Percentiles rank a stretch among this genome's conserved stretches.
These are phyloP conservation scores for Chionodraco myersi DNA, from an alignment of 2,113 vertebrate species.

Conservation along the genomic window DNA sequence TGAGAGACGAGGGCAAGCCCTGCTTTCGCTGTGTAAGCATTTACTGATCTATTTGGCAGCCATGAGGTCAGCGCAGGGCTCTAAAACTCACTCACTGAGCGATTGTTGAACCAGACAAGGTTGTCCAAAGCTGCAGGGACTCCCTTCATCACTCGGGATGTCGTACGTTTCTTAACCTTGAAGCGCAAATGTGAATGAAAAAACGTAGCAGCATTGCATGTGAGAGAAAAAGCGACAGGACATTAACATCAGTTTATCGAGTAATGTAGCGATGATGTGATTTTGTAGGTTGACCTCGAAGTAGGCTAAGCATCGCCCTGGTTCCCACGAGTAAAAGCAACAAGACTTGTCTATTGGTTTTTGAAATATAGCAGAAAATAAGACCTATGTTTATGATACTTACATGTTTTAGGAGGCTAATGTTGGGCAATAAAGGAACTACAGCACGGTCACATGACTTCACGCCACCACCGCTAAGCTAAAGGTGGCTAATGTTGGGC, in stretches of 20 bases:
- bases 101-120: conserved; percentile 18
- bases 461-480: too few relatives aligned
- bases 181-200: background rate
- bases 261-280: background rate
- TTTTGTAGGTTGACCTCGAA: too few relatives aligned
- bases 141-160: conserved; percentile 8
- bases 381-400: too few relatives aligned
- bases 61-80: background rate
- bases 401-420: too few relatives aligned
- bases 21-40: background rate
- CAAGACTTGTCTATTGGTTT: too few relatives aligned
- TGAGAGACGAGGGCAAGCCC: background rate
- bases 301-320: too few relatives aligned
- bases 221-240: background rate
- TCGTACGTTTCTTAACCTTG: conserved; percentile 3
- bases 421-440: too few relatives aligned
- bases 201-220: background rate
- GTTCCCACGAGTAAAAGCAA: too few relatives aligned
- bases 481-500: too few relatives aligned
- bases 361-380: too few relatives aligned
- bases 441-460: too few relatives aligned
- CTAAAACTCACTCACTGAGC: background rate
- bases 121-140: conserved; percentile 31
- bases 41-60: conserved; percentile 6
- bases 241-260: background rate